Evolutionary conservation across 2,113 vertebrate genomes (phyloP).

Genomic region (Engraulis encrasicolus): DNA sequence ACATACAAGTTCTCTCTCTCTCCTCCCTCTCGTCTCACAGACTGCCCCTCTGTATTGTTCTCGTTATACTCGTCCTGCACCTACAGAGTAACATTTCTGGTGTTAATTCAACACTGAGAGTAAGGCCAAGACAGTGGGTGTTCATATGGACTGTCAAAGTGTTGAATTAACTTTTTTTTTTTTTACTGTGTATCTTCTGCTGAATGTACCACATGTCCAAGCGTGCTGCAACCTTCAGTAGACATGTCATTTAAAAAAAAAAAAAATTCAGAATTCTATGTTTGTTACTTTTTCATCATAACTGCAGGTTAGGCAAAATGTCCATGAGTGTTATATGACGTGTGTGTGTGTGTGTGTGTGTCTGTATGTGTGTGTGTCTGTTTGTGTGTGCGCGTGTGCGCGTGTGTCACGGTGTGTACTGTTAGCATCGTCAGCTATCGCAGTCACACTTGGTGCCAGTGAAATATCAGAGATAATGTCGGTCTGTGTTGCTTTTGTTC

Average conservation of each 20-base stretch:
- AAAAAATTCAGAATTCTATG: slow-evolving; percentile 17
- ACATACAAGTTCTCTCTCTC: not conserved
- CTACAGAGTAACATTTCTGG: too few relatives aligned
- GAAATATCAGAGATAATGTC: slow-evolving; percentile 1
- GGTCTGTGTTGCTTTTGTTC: slow-evolving; percentile 14
- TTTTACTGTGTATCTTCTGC: too few relatives aligned
- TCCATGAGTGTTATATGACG: not conserved
- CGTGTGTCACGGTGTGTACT: not conserved
- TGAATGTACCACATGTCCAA: slow-evolving; percentile 61
- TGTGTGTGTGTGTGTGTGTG: not conserved
- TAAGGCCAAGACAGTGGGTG: too few relatives aligned
- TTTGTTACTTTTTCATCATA: slow-evolving; percentile 30
- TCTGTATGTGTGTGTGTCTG: not conserved
- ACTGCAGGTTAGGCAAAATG: slow-evolving; percentile 29
- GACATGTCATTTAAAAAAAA: too few relatives aligned
- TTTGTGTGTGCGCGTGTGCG: not conserved
- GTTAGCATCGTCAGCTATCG: slow-evolving; percentile 11
- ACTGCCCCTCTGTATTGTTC: not conserved
- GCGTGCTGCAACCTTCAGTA: slow-evolving; percentile 59
- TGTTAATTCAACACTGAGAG: too few relatives aligned
- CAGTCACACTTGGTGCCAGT: slow-evolving; percentile 4
- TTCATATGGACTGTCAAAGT: too few relatives aligned
- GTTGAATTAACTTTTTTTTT: too few relatives aligned
- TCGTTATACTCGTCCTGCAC: not conserved
- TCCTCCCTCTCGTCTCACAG: not conserved